Evolutionary conservation across 1,140 invertebrate species (phyloP), one percentile per base, ranked within the genome.

Genomic region (Danaus melanippus): DNA sequence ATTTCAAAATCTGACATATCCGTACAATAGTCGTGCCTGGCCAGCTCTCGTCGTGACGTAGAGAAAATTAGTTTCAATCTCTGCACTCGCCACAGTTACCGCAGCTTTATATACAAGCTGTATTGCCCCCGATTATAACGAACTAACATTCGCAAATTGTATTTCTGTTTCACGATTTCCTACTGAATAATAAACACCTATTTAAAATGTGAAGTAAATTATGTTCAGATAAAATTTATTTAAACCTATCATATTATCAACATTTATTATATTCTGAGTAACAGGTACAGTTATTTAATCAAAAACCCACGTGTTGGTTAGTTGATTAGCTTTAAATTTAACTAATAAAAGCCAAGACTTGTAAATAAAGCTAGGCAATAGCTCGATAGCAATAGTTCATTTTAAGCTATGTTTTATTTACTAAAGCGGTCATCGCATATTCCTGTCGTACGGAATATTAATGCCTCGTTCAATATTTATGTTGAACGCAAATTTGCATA

Each of bases 401-500:
- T 69, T 64, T 50, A 62, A 63, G 66, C 62, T 69, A 64, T 64
- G 66, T 74, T 79, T 76, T 80, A 74, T 75, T 71, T 75, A 76
- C 69, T 74, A 72, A 76, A 83, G 67, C 72, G 72, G 71, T 69
- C 75, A 79, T 74, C 78, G 74, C 79, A 76, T 79, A 79, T 79
- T 83, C 74, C 79, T 78, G 78, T 76, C 74, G 74, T 71, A 69
- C 71, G 67, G 83, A 86, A 86, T 86, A 86, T 84, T 86, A 86
- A 86, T 86, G 79, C 66, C 58, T 72, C 74, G 77, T 81, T 84
- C 79, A 83, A 86, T 84, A 86, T 86, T 86, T 84, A 84, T 84
- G 79, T 78, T 75, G 74, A 68, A 69, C 71, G 64, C 75, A 74
- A 81, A 84, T 86, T 86, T 86, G 72, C 83, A 86, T 84, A 84